Evolutionary conservation across 2,888 invertebrate species (phyloP), one percentile per base, ranked within the genome.

Genomic region (Stratiomys singularior): DNA sequence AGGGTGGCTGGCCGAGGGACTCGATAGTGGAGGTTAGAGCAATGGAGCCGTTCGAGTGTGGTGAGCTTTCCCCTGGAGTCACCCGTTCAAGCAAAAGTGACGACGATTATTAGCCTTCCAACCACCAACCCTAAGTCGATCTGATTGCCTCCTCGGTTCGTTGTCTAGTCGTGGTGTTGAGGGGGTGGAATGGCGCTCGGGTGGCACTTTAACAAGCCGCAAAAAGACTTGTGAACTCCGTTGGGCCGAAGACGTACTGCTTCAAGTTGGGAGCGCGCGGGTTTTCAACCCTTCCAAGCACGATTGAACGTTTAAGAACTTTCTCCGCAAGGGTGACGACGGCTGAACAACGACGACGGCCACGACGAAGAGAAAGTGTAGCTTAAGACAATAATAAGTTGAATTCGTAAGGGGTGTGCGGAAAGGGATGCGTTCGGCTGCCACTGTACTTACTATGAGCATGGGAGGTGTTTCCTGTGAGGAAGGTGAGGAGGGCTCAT

Each of bases 51-150:
- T 25, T 46, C 69, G 25, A 69, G 69, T 69, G 69, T 69, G 15
- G 9, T 47, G 69, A 69, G 69, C 69, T 47, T 66, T 46, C 69
- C 69, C 69, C 69, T 46, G 13, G 47, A 69, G 69, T 69, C 69
- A 47, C 23, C 27, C 69, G 69, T 46, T 47, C 23, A 69, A 27
- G 46, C 7, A 69, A 69, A 37, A 69, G 69, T 69, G 47, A 47
- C 69, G 69, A 69, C 69, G 69, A 69, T 69, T 69, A 69, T 69
- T 69, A 69, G 69, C 69, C 69, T 46, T 69, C 11, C 69, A 7
- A 13, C 69, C 69, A 69, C 46, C 69, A 47, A 18, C 23, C 23
- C 69, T 13, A 23, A 25, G 18, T 44, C 11, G 66, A 21, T 25
- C 47, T 47, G 69, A 47, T 25, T 47, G 47, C 69, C 66, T 30